A percentile compares a stretch with the other conserved stretches of the same genome.
Conservation (phyloP, 2,888 invertebrate species). For the Sphaerophoria rueppellii region DNA sequence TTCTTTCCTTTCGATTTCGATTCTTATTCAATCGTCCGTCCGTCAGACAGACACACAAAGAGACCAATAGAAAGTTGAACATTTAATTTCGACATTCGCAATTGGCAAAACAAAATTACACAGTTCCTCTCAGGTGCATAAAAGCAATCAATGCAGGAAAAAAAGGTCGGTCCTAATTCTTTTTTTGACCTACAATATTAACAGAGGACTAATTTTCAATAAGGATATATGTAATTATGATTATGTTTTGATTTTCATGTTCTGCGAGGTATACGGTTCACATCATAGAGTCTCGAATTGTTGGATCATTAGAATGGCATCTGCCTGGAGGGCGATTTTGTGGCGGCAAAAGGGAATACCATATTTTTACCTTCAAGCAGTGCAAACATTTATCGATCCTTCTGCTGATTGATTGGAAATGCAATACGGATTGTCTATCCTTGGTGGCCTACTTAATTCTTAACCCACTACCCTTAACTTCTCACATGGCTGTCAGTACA, state of each 20-base stretch:
- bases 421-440: slow-evolving; percentile 26
- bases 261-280: slow-evolving; percentile 36
- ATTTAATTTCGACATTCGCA: slow-evolving; percentile 62
- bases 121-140: slow-evolving; percentile 60
- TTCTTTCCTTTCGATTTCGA: slow-evolving; percentile 53
- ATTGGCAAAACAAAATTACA: slow-evolving; percentile 67
- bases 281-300: slow-evolving; percentile 45
- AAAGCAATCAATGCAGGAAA: slow-evolving; percentile 35
- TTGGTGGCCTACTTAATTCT: slow-evolving; percentile 45
- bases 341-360: slow-evolving; percentile 63
- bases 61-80: slow-evolving; percentile 30
- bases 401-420: slow-evolving; percentile 64
- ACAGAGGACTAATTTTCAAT: slow-evolving; percentile 38
- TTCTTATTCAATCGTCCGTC: not conserved
- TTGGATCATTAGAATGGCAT: slow-evolving; percentile 58
- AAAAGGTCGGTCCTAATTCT: slow-evolving; percentile 62
- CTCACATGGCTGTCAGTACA: slow-evolving; percentile 33
- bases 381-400: slow-evolving; percentile 59
- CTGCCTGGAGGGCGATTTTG: slow-evolving; percentile 54
- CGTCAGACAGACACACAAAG: slow-evolving; percentile 8
- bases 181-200: slow-evolving; percentile 56
- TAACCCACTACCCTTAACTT: slow-evolving; percentile 65
- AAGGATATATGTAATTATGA: slow-evolving; percentile 43
- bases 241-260: slow-evolving; percentile 53
- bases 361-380: not conserved